phyloP scores from a whole-genome alignment of 2,113 vertebrate genomes.

The Brienomyrus brachyistius region DNA sequence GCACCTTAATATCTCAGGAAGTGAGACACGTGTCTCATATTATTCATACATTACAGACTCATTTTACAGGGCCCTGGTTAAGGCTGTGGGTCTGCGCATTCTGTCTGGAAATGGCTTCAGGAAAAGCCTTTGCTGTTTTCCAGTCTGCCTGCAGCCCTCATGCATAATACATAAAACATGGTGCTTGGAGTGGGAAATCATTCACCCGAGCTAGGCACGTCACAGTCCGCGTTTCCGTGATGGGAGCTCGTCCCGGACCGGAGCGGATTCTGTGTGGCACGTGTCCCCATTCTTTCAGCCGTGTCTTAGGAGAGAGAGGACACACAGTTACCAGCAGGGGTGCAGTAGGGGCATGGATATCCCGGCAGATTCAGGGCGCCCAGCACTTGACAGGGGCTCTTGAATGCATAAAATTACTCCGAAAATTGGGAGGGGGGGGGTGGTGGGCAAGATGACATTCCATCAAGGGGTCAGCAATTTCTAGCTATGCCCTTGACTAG shows the following conservation, averaged over 20 bases:
- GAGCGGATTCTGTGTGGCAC: neutral
- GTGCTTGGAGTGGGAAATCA: neutral
- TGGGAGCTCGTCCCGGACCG: neutral
- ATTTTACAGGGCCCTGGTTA: neutral
- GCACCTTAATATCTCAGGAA: neutral
- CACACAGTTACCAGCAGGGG: neutral
- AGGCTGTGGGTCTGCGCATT: neutral
- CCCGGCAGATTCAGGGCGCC: neutral
- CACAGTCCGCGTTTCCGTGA: neutral
- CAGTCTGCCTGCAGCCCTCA: neutral
- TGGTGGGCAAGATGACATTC: neutral
- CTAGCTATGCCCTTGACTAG: neutral
- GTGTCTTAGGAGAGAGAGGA: neutral
- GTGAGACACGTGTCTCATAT: neutral
- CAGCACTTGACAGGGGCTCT: neutral
- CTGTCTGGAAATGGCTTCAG: slow-evolving; percentile 1
- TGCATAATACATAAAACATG: slow-evolving; percentile 8
- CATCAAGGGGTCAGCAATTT: neutral
- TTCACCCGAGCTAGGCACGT: neutral
- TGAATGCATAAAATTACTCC: neutral
- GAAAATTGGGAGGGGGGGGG: neutral
- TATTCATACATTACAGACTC: neutral
- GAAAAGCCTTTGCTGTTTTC: neutral
- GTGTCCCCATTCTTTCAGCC: neutral
- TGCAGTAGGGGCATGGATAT: neutral